Percentiles rank a stretch among this genome's conserved stretches.
These are phyloP conservation scores for Ptilonorhynchus violaceus DNA, from an alignment of 2,113 vertebrate genomes.

Conservation along the genomic window DNA sequence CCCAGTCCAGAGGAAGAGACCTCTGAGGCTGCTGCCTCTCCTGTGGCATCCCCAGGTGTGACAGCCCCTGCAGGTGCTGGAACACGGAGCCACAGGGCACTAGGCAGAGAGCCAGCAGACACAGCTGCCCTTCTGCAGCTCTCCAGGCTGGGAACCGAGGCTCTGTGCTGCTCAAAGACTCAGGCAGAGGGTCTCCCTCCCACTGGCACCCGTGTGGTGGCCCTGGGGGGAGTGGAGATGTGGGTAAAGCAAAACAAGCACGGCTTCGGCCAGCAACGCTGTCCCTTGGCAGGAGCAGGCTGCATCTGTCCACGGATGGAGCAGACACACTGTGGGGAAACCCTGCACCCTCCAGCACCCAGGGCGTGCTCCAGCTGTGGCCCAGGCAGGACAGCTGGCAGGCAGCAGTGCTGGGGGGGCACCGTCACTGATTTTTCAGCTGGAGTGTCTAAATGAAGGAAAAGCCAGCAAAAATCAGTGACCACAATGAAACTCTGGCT, in stretches of 20 bases:
- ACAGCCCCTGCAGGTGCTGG: background rate
- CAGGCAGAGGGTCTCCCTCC: background rate
- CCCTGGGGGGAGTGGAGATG: background rate
- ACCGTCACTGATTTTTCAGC: background rate
- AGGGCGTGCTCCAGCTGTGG: rapidly evolving
- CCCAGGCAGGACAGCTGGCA: background rate
- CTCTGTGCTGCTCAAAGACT: background rate
- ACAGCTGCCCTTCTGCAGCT: background rate
- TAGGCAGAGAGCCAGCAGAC: background rate
- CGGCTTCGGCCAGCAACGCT: background rate
- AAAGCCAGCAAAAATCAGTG: background rate
- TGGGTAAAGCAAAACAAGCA: rapidly evolving
- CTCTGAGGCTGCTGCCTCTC: background rate
- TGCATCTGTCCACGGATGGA: background rate
- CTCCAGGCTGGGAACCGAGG: background rate
- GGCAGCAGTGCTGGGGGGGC: background rate
- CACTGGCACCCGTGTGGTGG: rapidly evolving
- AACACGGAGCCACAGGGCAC: background rate
- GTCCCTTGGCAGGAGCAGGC: background rate
- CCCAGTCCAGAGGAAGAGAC: background rate
- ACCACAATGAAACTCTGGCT: background rate
- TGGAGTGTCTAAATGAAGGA: background rate
- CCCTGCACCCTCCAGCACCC: background rate
- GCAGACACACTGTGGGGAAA: background rate
- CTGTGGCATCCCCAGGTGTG: background rate